Evolutionary conservation across 2,888 invertebrate genomes (phyloP), one percentile per base, ranked within the genome.

Genomic region (Mamestra brassicae): DNA sequence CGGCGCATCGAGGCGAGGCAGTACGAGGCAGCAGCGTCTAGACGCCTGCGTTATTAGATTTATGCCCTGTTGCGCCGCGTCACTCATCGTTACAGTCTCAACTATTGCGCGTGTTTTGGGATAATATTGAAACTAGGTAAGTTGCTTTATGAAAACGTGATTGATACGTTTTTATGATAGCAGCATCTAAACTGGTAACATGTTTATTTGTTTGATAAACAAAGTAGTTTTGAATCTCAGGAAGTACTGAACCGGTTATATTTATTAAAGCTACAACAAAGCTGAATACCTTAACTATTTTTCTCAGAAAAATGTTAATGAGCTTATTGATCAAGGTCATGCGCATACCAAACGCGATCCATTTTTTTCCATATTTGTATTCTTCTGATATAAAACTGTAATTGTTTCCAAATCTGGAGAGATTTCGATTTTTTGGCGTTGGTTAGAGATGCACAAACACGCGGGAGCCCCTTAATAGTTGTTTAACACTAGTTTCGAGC

Each of bases 401-500:
- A 47, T 38, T 62, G 4, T 74, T 47, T 55, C 13, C 10, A 34
- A 17, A 47, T 45, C 15, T 50, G 7, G 17, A 62, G 4, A 57
- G 34, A 57, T 63, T 2, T 7, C 13, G 55, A 10, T 17, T 42
- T 34, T 55, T 52, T 34, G 26, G n/a, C 13, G 15, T 62, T 38
- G 6, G 7, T 34, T 50, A 62, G 64, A 45, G 26, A 38, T 45
- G 61, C 60, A 6, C 36, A n/a, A 42, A 0, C 38, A 5, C 55
- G 60, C 13, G 67, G 17, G 65, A 42, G 55, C 47, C 64, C 47
- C 67, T 58, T 77, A 71, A 76, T 74, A 82, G 68, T 78, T 71
- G 78, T 86, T 79, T 78, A 82, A 76, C 85, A 82, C 75, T 72
- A 79, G 87, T 80, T 80, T 69, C 72, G 60, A 69, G 76, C 83